phyloP scores from a whole-genome alignment of 2,113 vertebrate species.

The rabbit (Oryctolagus cuniculus) region mOryCun1.1 NC_091434.1:83712501-83713000 shows the following conservation, averaged over 20 bases:
- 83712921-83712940: no score
- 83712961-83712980: no score
- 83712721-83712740: neutral
- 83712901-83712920: no score
- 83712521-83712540: neutral
- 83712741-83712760: neutral
- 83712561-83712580: neutral
- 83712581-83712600: neutral
- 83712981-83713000: no score
- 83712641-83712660: neutral
- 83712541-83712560: neutral
- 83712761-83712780: neutral
- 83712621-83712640: neutral
- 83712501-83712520: neutral
- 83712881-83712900: no score
- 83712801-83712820: neutral
- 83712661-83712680: neutral
- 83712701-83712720: neutral
- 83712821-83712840: neutral
- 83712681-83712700: neutral
- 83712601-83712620: constrained; percentile 34
- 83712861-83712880: neutral
- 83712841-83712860: neutral
- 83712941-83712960: no score
- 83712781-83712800: neutral